Conservation (phyloP, 2,888 invertebrate species). For the Cancer borealis region DNA sequence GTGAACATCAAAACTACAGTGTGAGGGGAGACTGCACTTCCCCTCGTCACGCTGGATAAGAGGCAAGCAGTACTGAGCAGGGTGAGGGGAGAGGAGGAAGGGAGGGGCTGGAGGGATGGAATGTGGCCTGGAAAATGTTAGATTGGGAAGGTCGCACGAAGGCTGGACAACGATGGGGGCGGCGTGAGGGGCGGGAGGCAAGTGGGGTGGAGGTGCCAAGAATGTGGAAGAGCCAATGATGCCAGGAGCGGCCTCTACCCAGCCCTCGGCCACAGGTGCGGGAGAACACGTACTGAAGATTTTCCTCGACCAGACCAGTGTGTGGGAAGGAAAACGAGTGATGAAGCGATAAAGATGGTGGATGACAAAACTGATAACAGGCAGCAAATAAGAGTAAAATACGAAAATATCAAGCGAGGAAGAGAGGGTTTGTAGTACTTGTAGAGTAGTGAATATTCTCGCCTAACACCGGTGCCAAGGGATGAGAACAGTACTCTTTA, state of each 20-base stretch:
- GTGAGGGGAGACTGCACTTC: not conserved
- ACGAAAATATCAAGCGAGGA: too few species aligned
- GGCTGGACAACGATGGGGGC: not conserved
- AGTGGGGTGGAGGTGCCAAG: constrained; percentile 38
- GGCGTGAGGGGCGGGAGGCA: not conserved
- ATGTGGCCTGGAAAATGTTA: not conserved
- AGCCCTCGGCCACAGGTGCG: constrained; percentile 5
- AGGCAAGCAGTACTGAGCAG: too few species aligned
- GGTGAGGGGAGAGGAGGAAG: not conserved
- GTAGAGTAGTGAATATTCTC: constrained; percentile 25
- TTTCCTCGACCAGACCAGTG: not conserved
- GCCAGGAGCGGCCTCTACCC: not conserved
- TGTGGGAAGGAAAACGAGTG: not conserved
- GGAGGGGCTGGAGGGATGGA: not conserved
- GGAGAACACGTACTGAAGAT: not conserved
- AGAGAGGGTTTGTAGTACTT: not conserved
- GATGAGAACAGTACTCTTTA: not conserved
- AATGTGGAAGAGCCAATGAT: not conserved
- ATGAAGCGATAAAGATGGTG: not conserved
- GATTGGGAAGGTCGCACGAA: not conserved
- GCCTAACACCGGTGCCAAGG: not conserved
- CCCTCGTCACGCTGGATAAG: not conserved
- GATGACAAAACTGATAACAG: not conserved
- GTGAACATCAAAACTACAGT: not conserved
- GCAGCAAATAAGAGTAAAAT: too few species aligned